A percentile compares a stretch with the other conserved stretches of the same genome.
phyloP scores from a whole-genome alignment of 2,888 invertebrate species.

The Gortyna flavago region DNA sequence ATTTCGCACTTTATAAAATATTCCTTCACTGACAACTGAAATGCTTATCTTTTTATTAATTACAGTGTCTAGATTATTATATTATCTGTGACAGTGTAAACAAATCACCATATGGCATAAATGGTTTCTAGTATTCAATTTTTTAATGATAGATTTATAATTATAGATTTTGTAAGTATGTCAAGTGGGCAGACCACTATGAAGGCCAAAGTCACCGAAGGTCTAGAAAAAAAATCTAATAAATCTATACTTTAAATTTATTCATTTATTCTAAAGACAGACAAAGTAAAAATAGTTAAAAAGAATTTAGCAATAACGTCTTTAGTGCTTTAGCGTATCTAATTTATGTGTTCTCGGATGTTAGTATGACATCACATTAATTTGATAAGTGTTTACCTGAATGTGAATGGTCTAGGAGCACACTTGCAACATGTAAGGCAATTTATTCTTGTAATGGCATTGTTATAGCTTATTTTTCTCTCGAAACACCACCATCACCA shows the following conservation, averaged over 20 bases:
- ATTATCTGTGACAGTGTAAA: no score
- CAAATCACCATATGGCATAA: neutral
- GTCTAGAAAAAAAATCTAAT: conserved; percentile 9
- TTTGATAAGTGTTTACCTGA: neutral
- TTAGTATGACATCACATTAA: neutral
- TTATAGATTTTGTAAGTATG: neutral
- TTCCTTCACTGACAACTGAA: neutral
- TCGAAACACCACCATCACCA: no score
- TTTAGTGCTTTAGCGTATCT: neutral
- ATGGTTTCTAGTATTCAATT: neutral
- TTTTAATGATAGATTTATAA: neutral
- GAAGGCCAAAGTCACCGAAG: neutral
- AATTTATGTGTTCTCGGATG: neutral
- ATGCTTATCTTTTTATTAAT: neutral
- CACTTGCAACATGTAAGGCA: neutral
- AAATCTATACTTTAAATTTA: neutral
- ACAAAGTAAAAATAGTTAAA: neutral
- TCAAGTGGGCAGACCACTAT: neutral
- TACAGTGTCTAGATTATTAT: no score
- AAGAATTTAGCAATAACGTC: neutral
- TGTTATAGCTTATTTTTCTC: no score
- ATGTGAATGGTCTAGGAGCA: neutral
- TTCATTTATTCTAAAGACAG: conserved; percentile 2
- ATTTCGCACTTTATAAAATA: neutral
- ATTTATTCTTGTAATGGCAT: no score